A percentile compares a stretch with the other conserved stretches of the same genome.
Conservation (phyloP, 2,113 vertebrate species). For the Egretta garzetta region DNA sequence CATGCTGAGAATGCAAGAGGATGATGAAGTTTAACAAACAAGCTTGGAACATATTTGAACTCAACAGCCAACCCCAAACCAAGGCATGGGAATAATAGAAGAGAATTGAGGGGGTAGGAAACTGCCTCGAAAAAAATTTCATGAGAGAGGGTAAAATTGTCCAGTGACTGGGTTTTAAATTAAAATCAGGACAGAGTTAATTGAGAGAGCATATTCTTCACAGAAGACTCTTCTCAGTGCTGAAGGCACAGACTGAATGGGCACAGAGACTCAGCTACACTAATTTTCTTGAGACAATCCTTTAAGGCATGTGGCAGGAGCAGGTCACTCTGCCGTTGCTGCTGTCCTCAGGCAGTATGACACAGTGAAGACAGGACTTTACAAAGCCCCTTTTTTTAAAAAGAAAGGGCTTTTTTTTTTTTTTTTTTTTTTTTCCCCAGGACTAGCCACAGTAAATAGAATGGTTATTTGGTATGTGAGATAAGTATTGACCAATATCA, state of each 20-base stretch:
- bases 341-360: conserved; percentile 56
- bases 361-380: conserved; percentile 43
- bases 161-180: neutral
- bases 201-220: neutral
- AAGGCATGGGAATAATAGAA: neutral
- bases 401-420: neutral
- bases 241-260: neutral
- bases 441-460: conserved; percentile 43
- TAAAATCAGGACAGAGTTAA: neutral
- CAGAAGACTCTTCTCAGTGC: neutral
- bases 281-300: conserved; percentile 54
- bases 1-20: conserved; percentile 58
- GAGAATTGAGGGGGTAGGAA: neutral
- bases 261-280: neutral
- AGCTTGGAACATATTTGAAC: conserved; percentile 34
- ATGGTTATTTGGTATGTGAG: conserved; percentile 63
- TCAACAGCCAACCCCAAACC: neutral
- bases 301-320: conserved; percentile 50
- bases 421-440: neutral
- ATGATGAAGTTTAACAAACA: conserved; percentile 57
- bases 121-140: neutral
- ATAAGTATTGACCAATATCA: conserved; percentile 57
- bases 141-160: neutral
- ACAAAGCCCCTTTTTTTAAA: conserved; percentile 8
- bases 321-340: conserved; percentile 29